Evolutionary conservation across 2,113 vertebrate species (phyloP).

Genomic region (Pedetes capensis): DNA sequence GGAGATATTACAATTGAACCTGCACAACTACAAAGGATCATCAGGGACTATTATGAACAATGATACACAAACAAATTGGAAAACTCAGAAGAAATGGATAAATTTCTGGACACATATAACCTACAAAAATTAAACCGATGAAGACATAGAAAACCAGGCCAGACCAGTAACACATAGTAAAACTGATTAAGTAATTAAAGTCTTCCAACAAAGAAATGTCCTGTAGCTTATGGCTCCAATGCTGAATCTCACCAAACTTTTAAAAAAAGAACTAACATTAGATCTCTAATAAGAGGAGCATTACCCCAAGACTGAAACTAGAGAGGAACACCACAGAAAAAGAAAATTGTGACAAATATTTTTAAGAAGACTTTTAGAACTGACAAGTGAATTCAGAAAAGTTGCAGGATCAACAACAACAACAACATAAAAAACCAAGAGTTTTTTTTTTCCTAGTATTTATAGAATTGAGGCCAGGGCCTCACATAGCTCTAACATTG

Average conservation of each 20-base stretch:
- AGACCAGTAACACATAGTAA: background rate
- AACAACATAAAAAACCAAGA: background rate
- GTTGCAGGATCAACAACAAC: background rate
- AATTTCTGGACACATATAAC: too few species aligned
- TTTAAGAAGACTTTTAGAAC: background rate
- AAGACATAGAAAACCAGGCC: background rate
- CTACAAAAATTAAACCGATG: background rate
- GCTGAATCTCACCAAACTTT: too few species aligned
- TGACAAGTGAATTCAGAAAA: background rate
- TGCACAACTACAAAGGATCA: background rate
- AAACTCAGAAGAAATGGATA: too few species aligned
- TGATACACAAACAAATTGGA: background rate
- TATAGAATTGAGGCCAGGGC: too few species aligned
- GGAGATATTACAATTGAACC: background rate
- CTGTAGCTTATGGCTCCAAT: background rate
- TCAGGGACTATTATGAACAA: background rate
- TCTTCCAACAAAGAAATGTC: background rate
- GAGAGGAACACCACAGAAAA: background rate
- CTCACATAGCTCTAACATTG: too few species aligned
- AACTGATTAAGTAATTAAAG: background rate
- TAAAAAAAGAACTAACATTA: background rate
- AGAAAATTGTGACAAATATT: background rate
- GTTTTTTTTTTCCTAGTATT: too few species aligned
- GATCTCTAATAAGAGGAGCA: too few species aligned
- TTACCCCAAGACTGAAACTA: background rate